These are phyloP conservation scores for Andricus curvator DNA, from an alignment of 2,888 invertebrate species.

Conservation along the genomic window DNA sequence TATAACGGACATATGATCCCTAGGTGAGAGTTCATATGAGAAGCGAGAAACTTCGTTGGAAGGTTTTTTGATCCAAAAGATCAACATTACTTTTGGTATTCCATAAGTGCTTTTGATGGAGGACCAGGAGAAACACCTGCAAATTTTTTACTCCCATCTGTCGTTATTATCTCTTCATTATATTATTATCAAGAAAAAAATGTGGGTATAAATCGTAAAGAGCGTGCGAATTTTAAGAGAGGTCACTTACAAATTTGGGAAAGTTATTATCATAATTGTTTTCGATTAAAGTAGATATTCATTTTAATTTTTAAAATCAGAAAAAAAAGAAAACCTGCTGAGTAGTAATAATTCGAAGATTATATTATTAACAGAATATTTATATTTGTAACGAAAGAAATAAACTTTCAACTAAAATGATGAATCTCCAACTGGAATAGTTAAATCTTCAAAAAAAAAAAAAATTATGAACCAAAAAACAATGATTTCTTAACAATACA, in stretches of 20 bases:
- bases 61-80: conserved; percentile 2
- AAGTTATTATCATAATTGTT: not conserved
- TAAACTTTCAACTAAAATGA: too few species aligned
- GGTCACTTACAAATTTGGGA: not conserved
- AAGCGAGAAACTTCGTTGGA: conserved; percentile 3
- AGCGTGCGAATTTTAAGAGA: not conserved
- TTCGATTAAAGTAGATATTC: not conserved
- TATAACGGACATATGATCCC: conserved; percentile 10
- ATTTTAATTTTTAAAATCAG: not conserved
- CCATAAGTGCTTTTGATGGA: not conserved
- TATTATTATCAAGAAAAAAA: not conserved
- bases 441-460: too few species aligned
- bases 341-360: too few species aligned
- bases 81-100: not conserved
- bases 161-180: not conserved
- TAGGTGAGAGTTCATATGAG: conserved; percentile 13
- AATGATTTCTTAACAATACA: too few species aligned
- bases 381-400: too few species aligned
- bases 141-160: not conserved
- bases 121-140: not conserved
- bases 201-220: not conserved
- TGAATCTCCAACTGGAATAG: too few species aligned
- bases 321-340: too few species aligned
- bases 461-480: too few species aligned
- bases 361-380: too few species aligned